Evolutionary conservation across 1,140 invertebrate genomes (phyloP).

Genomic region (Lasaia peninsularis): DNA sequence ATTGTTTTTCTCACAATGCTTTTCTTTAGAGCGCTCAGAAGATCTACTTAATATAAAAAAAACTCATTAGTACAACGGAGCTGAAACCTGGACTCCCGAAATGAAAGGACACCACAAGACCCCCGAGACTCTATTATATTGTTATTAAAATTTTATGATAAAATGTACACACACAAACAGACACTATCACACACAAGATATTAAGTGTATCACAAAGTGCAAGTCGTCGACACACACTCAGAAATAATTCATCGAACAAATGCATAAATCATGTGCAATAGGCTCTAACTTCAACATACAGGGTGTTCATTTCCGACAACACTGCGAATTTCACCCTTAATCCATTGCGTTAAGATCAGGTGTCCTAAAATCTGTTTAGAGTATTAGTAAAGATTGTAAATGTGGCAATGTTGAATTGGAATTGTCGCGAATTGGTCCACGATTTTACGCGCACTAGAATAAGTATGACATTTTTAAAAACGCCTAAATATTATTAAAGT

Average conservation of each 20-base stretch:
- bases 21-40: no score
- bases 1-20: no score
- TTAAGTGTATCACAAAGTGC: slow-evolving; percentile 44
- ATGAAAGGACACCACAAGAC: no score
- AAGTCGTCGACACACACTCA: slow-evolving; percentile 45
- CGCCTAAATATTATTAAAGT: no score
- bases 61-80: no score
- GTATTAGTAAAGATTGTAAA: slow-evolving; percentile 37
- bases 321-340: slow-evolving; percentile 22
- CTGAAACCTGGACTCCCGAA: no score
- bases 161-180: no score
- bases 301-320: not conserved
- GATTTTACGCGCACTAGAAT: no score
- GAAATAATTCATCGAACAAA: slow-evolving; percentile 67
- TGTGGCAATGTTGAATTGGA: slow-evolving; percentile 58
- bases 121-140: no score
- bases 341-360: slow-evolving; percentile 18
- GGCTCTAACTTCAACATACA: slow-evolving; percentile 18
- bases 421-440: slow-evolving; percentile 48
- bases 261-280: slow-evolving; percentile 62
- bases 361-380: slow-evolving; percentile 15
- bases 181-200: not conserved
- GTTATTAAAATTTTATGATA: no score
- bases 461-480: no score
- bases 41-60: no score